These are phyloP conservation scores for Chauna torquata DNA, from an alignment of 2,113 vertebrate species.

Conservation along the genomic window DNA sequence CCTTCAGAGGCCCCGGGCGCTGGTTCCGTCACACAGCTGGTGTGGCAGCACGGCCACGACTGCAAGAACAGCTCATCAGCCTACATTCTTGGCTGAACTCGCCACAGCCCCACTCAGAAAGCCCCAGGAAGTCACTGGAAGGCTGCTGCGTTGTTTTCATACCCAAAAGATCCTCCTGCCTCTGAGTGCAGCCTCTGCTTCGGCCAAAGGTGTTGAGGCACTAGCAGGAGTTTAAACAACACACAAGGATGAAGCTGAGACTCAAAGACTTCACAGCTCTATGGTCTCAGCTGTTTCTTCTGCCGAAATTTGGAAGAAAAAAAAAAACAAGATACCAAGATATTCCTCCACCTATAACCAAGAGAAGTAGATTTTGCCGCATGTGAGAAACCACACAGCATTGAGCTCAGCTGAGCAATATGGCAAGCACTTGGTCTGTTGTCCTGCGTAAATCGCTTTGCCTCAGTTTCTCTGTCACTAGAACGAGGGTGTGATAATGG, in stretches of 20 bases:
- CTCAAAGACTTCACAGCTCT: background rate
- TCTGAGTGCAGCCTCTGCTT: background rate
- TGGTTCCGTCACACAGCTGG: background rate
- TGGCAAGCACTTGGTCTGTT: background rate
- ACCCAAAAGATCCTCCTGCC: background rate
- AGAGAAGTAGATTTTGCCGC: background rate
- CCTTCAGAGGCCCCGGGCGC: background rate
- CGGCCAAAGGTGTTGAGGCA: background rate
- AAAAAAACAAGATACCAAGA: background rate
- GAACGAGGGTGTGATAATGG: background rate
- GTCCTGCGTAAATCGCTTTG: background rate
- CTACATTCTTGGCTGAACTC: background rate
- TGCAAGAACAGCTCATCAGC: background rate
- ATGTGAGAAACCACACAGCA: background rate
- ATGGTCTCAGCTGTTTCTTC: background rate
- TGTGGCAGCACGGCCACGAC: background rate
- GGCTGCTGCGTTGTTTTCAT: accelerated
- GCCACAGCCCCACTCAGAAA: background rate
- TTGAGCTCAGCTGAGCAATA: background rate
- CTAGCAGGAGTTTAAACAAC: background rate
- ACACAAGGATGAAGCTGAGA: background rate
- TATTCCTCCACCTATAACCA: background rate
- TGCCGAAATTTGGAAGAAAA: background rate
- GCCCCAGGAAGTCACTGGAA: background rate
- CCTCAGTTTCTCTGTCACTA: conserved; percentile 28